Base-by-base conservation (phyloP, 1,140 invertebrate genomes). In the Dermatophagoides farinae region DNA sequence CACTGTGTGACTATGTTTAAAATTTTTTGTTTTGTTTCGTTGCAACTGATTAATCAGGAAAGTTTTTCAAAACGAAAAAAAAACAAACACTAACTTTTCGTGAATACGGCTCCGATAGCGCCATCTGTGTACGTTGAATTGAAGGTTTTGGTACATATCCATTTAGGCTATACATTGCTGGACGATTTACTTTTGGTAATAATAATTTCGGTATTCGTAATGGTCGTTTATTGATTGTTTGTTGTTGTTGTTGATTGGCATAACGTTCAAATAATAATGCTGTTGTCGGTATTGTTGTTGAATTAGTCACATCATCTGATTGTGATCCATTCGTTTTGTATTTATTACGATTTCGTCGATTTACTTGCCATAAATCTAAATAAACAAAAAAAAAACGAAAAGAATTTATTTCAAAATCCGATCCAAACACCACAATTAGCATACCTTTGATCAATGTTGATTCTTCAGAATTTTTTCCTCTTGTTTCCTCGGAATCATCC, bases 141-240 rank as follows among this genome's bases (percentile, higher is more conserved):
- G 68, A 69, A 5, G 68, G 68, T 50, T 65, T 65, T 8, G 68
- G 68, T 39, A 69, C 67, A 38, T 66, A 69, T 6, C 68, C 68
- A 43, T 69, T 64, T 25, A 69, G 53, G 37, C 61, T 64, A 62
- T 69, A 69, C 57, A 67, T 68, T 39, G 66, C 66, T 0, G 68
- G 68, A 22, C 68, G 57, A 1, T 62, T 65, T 14, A 62, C 64
- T 61, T 66, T 65, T 1, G 65, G 64, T 16, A 67, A 57, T 37
- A 69, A 61, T 20, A 64, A 37, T 49, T 64, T 64, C 4, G 62
- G 62, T 25, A 64, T 63, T 6, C 37, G 38, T 46, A 12, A 40
- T 23, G 38, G 18, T 53, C 51, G n/a, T 53, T 18, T 20, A 23
- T 23, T 47, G 9, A 18, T 47, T 23, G 22, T 47, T 31, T 31